Base-by-base conservation (phyloP, 2,797 vertebrate species). In the Gadopsis bispinosus region DNA sequence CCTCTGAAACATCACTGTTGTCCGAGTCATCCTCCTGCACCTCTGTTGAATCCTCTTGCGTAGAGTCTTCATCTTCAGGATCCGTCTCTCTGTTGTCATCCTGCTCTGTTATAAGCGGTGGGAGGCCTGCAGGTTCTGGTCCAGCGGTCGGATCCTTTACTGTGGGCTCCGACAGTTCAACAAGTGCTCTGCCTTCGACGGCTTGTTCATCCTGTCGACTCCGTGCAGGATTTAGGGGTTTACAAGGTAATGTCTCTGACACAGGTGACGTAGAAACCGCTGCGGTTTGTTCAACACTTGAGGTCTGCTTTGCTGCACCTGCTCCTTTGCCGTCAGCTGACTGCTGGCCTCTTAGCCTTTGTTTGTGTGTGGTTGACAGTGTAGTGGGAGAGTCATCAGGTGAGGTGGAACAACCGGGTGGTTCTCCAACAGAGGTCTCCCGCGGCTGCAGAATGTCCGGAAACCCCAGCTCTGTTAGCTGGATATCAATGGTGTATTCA, bases 401-500 rank as follows among this genome's bases (percentile, higher is more conserved):
- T 29, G 87, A 63, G 31, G 80, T n/a, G 53, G 81, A 45, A 29
- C 33, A 54, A n/a, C 55, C 14, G 3, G 81, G 65, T 5, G 73
- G 64, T 17, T 90, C 85, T 33, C 84, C 75, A 3, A 41, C 80
- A 0, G 82, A 66, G 3, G 72, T 55, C 19, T 76, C 86, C 48
- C 26, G 59, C 0, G 76, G 19, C 53, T 86, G 62, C 20, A 92
- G 70, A 72, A 94, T 53, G 58, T 91, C 87, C 2, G 92, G 88
- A 65, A 94, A 95, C 0, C 95, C 95, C 90, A 95, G 26, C 83
- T 95, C 94, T 3, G 94, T 95, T 1, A 96, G 92, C 90, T 95
- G 95, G 79, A 95, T 94, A 39, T 95, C 95, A 12, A 95, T 94
- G 14, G 95, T 96, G 80, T 95, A 93, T 54, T 95, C 94, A 69